Evolutionary conservation across 2,797 vertebrate genomes (phyloP).

Genomic region (Sarcophilus harrisii): DNA sequence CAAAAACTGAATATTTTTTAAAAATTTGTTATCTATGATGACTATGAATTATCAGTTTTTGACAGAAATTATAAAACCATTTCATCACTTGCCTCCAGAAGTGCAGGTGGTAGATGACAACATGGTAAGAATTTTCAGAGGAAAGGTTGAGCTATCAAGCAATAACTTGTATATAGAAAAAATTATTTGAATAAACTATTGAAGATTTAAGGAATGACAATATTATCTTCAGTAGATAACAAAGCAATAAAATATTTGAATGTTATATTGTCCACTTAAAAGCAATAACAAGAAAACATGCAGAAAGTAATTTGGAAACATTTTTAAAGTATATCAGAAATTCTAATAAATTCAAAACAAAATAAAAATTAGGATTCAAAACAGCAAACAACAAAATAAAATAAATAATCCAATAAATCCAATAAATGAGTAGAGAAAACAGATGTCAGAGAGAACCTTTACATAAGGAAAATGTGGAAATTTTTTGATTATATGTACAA

Average conservation of each 20-base stretch:
- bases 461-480: neutral
- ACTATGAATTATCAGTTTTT: neutral
- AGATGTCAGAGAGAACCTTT: neutral
- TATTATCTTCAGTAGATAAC: neutral
- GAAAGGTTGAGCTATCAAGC: neutral
- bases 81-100: neutral
- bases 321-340: neutral
- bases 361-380: neutral
- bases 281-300: neutral
- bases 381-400: neutral
- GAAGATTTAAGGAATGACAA: neutral
- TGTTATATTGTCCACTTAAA: neutral
- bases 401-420: neutral
- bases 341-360: neutral
- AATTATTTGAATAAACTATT: neutral
- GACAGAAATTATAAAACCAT: neutral
- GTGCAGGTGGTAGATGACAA: neutral
- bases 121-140: neutral
- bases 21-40: neutral
- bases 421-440: neutral
- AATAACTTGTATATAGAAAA: neutral
- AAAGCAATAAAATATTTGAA: neutral
- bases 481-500: neutral
- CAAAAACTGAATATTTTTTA: neutral
- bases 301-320: neutral